Evolutionary conservation across 1,140 invertebrate species (phyloP).

Genomic region (Drosophila ironensis): DNA sequence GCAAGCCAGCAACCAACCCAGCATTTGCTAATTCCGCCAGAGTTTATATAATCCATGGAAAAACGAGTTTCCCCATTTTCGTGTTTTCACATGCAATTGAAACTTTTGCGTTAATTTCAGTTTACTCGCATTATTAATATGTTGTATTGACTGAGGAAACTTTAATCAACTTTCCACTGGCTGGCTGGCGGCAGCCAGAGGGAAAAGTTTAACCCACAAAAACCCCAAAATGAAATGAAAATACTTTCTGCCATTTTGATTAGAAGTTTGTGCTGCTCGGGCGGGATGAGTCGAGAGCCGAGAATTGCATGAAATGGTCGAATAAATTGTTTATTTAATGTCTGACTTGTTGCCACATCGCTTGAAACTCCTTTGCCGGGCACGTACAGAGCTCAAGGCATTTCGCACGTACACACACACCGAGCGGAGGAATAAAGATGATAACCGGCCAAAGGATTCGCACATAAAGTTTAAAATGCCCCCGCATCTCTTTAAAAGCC

Average conservation of each 20-base stretch:
- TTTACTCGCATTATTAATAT: slow-evolving; percentile 15
- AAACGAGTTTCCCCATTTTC: slow-evolving; percentile 18
- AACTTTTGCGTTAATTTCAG: slow-evolving; percentile 1
- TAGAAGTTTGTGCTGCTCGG: slow-evolving; percentile 21
- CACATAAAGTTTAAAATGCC: slow-evolving; percentile 27
- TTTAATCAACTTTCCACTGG: slow-evolving; percentile 30
- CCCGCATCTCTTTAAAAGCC: slow-evolving; percentile 21
- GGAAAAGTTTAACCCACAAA: slow-evolving; percentile 26
- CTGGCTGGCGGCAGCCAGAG: neutral
- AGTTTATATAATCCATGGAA: slow-evolving; percentile 20
- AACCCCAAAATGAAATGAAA: slow-evolving; percentile 29
- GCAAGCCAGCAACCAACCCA: no score
- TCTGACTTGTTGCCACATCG: slow-evolving; percentile 31
- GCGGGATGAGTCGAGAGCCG: slow-evolving; percentile 11
- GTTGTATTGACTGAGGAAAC: slow-evolving; percentile 26
- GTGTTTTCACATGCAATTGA: no score
- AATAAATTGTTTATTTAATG: slow-evolving; percentile 50
- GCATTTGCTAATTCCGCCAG: slow-evolving; percentile 3
- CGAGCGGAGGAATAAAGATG: neutral
- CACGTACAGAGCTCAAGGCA: slow-evolving; percentile 23
- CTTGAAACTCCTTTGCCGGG: neutral
- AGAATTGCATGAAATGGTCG: slow-evolving; percentile 34
- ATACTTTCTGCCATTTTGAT: slow-evolving; percentile 34
- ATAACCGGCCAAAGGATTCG: neutral
- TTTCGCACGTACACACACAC: slow-evolving; percentile 29